These are phyloP conservation scores for Monoplex corrugatus DNA, from an alignment of 2,888 invertebrate species.

Conservation along the genomic window DNA sequence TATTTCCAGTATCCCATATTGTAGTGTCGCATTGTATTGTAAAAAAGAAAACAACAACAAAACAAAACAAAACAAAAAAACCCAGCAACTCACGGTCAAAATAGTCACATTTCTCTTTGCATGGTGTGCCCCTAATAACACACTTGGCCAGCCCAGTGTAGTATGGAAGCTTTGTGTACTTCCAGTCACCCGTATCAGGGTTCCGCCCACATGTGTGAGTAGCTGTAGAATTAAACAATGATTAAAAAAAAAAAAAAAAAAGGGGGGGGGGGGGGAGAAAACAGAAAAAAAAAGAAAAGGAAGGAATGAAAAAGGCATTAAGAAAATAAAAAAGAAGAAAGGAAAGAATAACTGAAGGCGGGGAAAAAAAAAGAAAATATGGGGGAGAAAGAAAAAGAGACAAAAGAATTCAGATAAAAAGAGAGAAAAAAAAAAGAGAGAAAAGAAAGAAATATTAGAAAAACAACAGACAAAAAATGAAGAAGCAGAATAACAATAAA, in stretches of 20 bases:
- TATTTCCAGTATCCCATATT: too few species aligned
- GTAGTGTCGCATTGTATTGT: too few species aligned
- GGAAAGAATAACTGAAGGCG: not conserved
- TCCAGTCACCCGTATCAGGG: not conserved
- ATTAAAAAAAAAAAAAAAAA: not conserved
- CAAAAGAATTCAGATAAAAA: not conserved
- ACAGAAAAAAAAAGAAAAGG: not conserved
- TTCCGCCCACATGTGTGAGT: not conserved
- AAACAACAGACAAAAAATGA: not conserved
- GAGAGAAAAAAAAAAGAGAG: conserved; percentile 3
- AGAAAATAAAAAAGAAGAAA: not conserved
- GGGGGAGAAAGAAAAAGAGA: not conserved
- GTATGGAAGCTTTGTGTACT: not conserved
- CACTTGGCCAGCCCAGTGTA: not conserved
- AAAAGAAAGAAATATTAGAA: not conserved
- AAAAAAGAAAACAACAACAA: too few species aligned
- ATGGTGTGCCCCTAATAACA: not conserved
- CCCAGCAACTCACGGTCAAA: not conserved
- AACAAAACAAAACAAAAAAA: too few species aligned
- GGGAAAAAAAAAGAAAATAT: not conserved
- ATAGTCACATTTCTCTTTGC: not conserved
- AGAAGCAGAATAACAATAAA: too few species aligned
- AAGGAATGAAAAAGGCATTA: not conserved
- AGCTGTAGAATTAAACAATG: too few species aligned
- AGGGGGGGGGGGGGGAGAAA: not conserved